Evolutionary conservation across 2,797 vertebrate genomes (phyloP).

Genomic region (Caiman crocodilus): DNA sequence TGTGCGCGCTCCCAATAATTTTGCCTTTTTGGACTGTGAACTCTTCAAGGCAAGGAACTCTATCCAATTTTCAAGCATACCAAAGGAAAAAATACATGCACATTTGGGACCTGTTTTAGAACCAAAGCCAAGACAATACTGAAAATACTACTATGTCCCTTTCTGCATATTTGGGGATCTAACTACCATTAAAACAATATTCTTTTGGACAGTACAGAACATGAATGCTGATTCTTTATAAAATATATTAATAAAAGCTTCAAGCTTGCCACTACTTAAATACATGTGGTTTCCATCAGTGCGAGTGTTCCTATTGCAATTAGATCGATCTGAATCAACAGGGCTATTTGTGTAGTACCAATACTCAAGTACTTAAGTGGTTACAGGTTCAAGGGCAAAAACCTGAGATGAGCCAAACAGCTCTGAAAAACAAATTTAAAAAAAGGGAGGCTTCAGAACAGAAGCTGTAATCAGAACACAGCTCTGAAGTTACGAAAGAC

Average conservation of each 20-base stretch:
- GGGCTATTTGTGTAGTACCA: fast-evolving
- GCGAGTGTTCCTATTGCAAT: neutral
- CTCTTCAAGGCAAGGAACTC: neutral
- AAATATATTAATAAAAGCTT: neutral
- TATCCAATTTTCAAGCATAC: neutral
- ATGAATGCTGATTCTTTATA: neutral
- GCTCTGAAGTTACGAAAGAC: neutral
- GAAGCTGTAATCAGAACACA: neutral
- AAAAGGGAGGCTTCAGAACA: fast-evolving
- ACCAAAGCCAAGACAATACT: too few relatives aligned
- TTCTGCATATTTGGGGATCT: too few relatives aligned
- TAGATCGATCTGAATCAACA: neutral
- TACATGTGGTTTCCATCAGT: neutral
- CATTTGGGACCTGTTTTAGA: fast-evolving
- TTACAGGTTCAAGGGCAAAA: neutral
- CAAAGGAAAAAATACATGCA: neutral
- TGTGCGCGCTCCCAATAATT: too few relatives aligned
- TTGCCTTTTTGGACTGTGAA: neutral
- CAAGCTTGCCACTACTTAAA: neutral
- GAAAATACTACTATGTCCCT: too few relatives aligned
- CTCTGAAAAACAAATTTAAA: neutral
- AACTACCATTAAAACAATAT: neutral
- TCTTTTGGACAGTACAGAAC: neutral
- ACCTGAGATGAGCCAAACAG: neutral
- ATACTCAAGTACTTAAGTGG: neutral